A percentile compares a stretch with the other conserved stretches of the same genome.
These are phyloP conservation scores for Agrypnia vestita DNA, from an alignment of 1,140 invertebrate species.

Conservation along the genomic window DNA sequence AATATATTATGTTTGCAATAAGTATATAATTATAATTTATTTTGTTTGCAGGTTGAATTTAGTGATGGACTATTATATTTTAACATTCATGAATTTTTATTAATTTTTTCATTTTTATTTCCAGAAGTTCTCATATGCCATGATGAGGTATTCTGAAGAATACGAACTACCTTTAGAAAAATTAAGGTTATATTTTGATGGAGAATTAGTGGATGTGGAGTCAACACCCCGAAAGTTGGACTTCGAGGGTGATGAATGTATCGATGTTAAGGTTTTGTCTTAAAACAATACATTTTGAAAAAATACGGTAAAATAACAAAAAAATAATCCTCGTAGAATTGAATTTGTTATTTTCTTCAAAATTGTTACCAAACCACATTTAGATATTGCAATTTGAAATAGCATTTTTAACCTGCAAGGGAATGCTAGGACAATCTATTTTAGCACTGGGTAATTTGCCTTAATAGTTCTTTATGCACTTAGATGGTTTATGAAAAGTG, in stretches of 20 bases:
- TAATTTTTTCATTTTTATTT: slow-evolving; percentile 45
- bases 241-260: slow-evolving; percentile 60
- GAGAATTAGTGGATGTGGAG: slow-evolving; percentile 55
- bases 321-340: background rate
- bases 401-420: slow-evolving; percentile 5
- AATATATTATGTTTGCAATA: no score
- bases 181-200: slow-evolving; percentile 61
- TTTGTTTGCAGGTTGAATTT: no score
- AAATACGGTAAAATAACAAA: background rate
- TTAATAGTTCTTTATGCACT: background rate
- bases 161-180: slow-evolving; percentile 51
- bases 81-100: no score
- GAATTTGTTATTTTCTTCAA: background rate
- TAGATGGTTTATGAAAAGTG: background rate
- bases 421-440: slow-evolving; percentile 32
- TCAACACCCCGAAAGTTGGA: slow-evolving; percentile 51
- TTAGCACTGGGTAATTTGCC: slow-evolving; percentile 24
- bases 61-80: no score
- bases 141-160: slow-evolving; percentile 60
- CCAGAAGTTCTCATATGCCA: slow-evolving; percentile 58
- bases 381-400: slow-evolving; percentile 28
- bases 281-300: slow-evolving; percentile 18
- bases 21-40: background rate
- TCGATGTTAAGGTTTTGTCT: slow-evolving; percentile 53
- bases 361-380: slow-evolving; percentile 6